These are phyloP conservation scores for Perizoma affinitatum DNA, from an alignment of 2,888 invertebrate genomes.

Conservation along the genomic window DNA sequence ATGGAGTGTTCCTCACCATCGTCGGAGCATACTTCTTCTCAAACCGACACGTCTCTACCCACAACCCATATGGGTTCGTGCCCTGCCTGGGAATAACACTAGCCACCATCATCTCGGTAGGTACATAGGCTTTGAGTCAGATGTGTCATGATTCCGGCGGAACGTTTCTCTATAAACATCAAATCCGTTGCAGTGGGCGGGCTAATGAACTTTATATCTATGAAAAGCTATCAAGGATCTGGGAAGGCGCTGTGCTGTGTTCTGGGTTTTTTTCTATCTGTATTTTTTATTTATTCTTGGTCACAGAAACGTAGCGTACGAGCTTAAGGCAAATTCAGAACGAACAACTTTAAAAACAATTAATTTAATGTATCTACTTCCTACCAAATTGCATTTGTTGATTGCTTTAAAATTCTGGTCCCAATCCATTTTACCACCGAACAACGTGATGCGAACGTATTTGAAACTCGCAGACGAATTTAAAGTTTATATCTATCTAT, in stretches of 20 bases:
- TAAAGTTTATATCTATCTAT: too few relatives aligned
- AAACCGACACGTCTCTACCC: constrained; percentile 44
- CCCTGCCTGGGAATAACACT: constrained; percentile 70
- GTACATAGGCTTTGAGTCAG: too few relatives aligned
- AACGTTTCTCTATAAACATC: constrained; percentile 83
- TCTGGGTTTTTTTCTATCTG: constrained; percentile 75
- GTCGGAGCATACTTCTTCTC: constrained; percentile 68
- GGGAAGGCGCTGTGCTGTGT: constrained; percentile 74
- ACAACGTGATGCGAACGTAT: too few relatives aligned
- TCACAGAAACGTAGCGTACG: constrained; percentile 84
- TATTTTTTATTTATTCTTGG: constrained; percentile 64
- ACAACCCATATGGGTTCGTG: constrained; percentile 53
- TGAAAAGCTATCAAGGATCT: constrained; percentile 76
- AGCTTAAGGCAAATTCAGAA: constrained; percentile 82
- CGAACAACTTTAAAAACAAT: constrained; percentile 34
- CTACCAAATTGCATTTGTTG: too few relatives aligned
- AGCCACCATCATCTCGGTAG: constrained; percentile 51
- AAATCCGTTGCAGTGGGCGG: constrained; percentile 76
- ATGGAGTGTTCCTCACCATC: constrained; percentile 45
- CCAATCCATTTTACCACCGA: too few relatives aligned
- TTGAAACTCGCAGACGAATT: too few relatives aligned
- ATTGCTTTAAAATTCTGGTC: too few relatives aligned
- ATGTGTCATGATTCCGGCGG: constrained; percentile 71
- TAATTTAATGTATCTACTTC: too few relatives aligned
- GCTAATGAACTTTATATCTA: constrained; percentile 71